These are phyloP conservation scores for Hyppa rectilinea DNA, from an alignment of 2,888 invertebrate species.

Conservation along the genomic window DNA sequence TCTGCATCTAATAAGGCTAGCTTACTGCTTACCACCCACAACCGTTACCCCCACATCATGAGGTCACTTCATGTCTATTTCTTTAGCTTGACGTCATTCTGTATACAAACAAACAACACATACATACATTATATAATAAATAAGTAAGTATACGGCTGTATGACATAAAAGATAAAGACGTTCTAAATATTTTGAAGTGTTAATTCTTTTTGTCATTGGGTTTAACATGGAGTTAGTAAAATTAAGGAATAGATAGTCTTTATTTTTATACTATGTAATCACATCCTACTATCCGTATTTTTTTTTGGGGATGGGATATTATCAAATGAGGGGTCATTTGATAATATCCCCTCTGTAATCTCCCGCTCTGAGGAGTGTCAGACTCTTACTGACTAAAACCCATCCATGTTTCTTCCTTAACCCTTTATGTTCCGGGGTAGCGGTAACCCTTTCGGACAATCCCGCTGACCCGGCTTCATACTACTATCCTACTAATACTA, in stretches of 20 bases:
- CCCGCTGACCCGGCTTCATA: too few relatives aligned
- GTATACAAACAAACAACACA: constrained; percentile 30
- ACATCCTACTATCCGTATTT: too few relatives aligned
- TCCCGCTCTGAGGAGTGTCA: too few relatives aligned
- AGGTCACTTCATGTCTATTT: constrained; percentile 62
- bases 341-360: too few relatives aligned
- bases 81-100: constrained; percentile 54
- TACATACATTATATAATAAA: constrained; percentile 20
- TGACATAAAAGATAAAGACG: constrained; percentile 80
- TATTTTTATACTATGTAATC: too few relatives aligned
- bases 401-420: too few relatives aligned
- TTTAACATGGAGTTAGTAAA: constrained; percentile 60
- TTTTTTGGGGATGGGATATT: too few relatives aligned
- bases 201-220: constrained; percentile 85
- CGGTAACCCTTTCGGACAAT: too few relatives aligned
- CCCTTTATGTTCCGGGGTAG: too few relatives aligned
- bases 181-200: constrained; percentile 79
- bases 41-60: constrained; percentile 40
- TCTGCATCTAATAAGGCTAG: constrained; percentile 37
- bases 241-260: background rate
- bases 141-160: constrained; percentile 64
- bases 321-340: too few relatives aligned
- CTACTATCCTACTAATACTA: too few relatives aligned
- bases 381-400: too few relatives aligned
- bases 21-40: constrained; percentile 42